Conservation (phyloP, 2,113 vertebrate species). For the Saguinus midas region DNA sequence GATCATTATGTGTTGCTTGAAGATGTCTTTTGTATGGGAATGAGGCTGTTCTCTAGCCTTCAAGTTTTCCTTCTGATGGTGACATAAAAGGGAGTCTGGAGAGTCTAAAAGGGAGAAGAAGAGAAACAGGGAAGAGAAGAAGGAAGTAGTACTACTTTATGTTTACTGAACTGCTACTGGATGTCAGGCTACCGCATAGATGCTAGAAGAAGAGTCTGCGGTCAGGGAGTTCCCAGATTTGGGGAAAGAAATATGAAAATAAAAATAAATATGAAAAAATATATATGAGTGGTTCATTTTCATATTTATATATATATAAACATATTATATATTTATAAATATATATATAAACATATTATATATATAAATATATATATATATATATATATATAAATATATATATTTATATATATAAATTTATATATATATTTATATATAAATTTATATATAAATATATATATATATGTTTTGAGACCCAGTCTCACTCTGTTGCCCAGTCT, state of each 20-base stretch:
- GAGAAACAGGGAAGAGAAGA: background rate
- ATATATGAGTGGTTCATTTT: too few species aligned
- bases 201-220: background rate
- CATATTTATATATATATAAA: too few species aligned
- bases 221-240: background rate
- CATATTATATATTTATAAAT: too few species aligned
- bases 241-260: background rate
- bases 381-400: too few species aligned
- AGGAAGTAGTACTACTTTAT: background rate
- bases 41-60: background rate
- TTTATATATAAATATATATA: rapidly evolving
- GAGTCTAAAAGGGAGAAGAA: background rate
- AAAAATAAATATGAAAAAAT: too few species aligned
- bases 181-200: background rate
- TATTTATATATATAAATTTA: rapidly evolving
- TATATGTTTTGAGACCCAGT: too few species aligned
- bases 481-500: too few species aligned
- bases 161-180: background rate
- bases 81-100: background rate
- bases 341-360: too few species aligned
- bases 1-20: conserved; percentile 7
- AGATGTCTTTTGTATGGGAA: conserved; percentile 36
- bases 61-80: background rate
- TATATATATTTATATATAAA: too few species aligned
- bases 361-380: too few species aligned